A percentile compares a stretch with the other conserved stretches of the same genome.
Evolutionary conservation across 2,797 vertebrate species (phyloP).

Genomic region (Margarornis squamiger): DNA sequence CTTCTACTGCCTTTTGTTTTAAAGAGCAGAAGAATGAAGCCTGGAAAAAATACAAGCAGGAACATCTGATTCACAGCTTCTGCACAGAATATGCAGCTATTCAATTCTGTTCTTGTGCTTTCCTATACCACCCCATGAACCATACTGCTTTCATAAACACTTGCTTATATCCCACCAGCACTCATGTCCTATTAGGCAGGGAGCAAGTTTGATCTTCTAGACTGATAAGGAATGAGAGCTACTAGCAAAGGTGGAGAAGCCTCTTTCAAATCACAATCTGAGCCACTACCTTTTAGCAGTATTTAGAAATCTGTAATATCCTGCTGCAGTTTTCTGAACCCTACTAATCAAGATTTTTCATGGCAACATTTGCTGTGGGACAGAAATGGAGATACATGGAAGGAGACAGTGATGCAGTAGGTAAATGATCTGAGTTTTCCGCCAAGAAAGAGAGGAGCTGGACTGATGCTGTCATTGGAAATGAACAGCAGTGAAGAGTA

Average conservation of each 20-base stretch:
- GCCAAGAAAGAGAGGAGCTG: neutral
- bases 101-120: neutral
- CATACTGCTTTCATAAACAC: neutral
- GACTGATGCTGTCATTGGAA: neutral
- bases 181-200: neutral
- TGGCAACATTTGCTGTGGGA: neutral
- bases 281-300: neutral
- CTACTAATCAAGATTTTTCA: neutral
- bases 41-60: neutral
- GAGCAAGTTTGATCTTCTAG: neutral
- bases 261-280: constrained; percentile 10
- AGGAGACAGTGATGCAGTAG: neutral
- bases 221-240: neutral
- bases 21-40: neutral
- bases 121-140: neutral
- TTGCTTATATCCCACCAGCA: neutral
- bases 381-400: neutral
- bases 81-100: neutral
- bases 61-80: constrained; percentile 1
- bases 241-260: neutral
- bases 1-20: neutral
- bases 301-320: neutral
- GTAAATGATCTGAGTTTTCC: neutral
- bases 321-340: neutral
- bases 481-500: neutral